phyloP scores from a whole-genome alignment of 2,797 vertebrate genomes.

The Melanotaenia parkinsoni region DNA sequence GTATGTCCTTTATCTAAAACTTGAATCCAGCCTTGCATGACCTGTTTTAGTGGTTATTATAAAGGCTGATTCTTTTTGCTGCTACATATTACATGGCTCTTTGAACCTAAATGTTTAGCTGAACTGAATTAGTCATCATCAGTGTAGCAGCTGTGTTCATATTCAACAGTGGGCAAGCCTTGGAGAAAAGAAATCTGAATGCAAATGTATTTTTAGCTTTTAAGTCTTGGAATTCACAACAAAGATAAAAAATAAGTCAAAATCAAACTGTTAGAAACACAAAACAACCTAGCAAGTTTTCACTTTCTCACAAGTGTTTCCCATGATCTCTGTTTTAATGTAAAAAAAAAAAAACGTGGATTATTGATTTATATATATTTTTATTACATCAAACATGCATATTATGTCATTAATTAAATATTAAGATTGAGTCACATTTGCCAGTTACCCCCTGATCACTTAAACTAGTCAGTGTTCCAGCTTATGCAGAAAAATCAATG shows the following conservation, averaged over 20 bases:
- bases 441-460: rapidly evolving
- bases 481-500: background rate
- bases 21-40: slow-evolving; percentile 38
- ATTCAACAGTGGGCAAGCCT: background rate
- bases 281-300: background rate
- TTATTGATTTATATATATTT: background rate
- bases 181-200: background rate
- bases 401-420: background rate
- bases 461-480: background rate
- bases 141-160: background rate
- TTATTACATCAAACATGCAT: no score
- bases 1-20: slow-evolving; percentile 27
- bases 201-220: background rate
- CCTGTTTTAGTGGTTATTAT: slow-evolving; percentile 31
- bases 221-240: background rate
- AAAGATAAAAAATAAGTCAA: background rate
- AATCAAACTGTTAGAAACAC: background rate
- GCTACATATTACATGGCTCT: slow-evolving; percentile 29
- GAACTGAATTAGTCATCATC: slow-evolving; percentile 11
- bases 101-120: slow-evolving; percentile 36
- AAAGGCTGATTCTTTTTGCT: slow-evolving; percentile 7
- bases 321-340: background rate
- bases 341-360: background rate
- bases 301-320: background rate
- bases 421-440: background rate